These are phyloP conservation scores for Candidula unifasciata DNA, from an alignment of 2,888 invertebrate species.

Conservation along the genomic window DNA sequence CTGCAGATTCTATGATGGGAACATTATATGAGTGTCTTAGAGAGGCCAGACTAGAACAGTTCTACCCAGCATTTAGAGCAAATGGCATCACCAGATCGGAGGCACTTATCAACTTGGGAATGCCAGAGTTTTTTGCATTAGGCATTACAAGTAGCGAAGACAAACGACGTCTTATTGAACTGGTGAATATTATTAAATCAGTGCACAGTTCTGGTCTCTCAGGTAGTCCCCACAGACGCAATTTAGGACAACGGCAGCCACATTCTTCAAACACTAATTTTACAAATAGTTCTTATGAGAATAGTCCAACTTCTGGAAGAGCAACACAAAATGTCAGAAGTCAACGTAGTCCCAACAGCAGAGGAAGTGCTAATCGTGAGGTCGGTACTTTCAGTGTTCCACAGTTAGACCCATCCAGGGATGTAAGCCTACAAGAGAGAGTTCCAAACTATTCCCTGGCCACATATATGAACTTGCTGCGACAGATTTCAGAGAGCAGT, in stretches of 20 bases:
- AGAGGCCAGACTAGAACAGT: constrained; percentile 74
- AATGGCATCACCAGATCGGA: constrained; percentile 74
- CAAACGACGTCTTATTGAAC: constrained; percentile 70
- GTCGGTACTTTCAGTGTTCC: neutral
- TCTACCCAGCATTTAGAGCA: constrained; percentile 72
- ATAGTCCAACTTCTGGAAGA: constrained; percentile 1
- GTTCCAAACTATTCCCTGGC: constrained; percentile 57
- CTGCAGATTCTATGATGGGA: constrained; percentile 61
- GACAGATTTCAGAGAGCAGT: constrained; percentile 53
- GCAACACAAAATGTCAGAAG: neutral
- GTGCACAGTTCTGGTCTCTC: constrained; percentile 61
- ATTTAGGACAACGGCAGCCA: constrained; percentile 3
- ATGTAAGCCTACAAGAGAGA: constrained; percentile 55
- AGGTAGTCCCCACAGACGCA: constrained; percentile 33
- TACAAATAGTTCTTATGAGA: neutral
- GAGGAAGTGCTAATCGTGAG: neutral
- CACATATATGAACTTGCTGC: constrained; percentile 57
- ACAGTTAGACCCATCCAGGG: constrained; percentile 54
- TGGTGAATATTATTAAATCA: constrained; percentile 74
- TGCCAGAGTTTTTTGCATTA: constrained; percentile 70
- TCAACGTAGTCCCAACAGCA: neutral
- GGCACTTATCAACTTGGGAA: constrained; percentile 68
- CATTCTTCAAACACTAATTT: neutral
- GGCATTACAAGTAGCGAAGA: constrained; percentile 73
- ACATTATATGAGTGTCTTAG: constrained; percentile 72